Evolutionary conservation across 2,888 invertebrate genomes (phyloP).

Genomic region (Priocnemis perturbator): DNA sequence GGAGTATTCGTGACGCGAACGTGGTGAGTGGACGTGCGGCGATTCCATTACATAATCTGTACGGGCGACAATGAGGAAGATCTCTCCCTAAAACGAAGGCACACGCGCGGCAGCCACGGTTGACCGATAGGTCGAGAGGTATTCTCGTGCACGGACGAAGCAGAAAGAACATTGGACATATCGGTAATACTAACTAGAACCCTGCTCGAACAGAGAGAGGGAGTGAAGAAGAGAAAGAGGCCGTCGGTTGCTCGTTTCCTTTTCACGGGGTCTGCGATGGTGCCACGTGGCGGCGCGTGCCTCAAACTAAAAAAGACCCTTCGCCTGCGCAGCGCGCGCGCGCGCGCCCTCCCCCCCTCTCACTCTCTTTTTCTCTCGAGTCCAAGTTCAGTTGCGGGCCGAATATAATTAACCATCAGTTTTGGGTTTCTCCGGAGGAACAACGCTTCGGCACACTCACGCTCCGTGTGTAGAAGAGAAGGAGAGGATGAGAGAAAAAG

Average conservation of each 20-base stretch:
- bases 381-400: slow-evolving; percentile 59
- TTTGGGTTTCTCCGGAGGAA: slow-evolving; percentile 69
- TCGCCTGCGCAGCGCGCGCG: slow-evolving; percentile 33
- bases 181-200: slow-evolving; percentile 58
- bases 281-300: slow-evolving; percentile 74
- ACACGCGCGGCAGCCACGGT: slow-evolving; percentile 16
- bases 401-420: slow-evolving; percentile 75
- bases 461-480: background rate
- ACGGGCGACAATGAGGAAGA: slow-evolving; percentile 43
- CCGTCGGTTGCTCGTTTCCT: slow-evolving; percentile 65
- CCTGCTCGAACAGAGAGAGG: slow-evolving; percentile 35
- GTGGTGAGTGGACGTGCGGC: slow-evolving; percentile 19
- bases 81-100: slow-evolving; percentile 16
- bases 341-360: background rate
- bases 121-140: no score
- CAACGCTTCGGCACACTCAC: slow-evolving; percentile 36
- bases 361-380: slow-evolving; percentile 18
- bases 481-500: background rate
- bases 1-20: no score
- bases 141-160: slow-evolving; percentile 22
- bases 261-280: slow-evolving; percentile 60
- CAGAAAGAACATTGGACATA: slow-evolving; percentile 32
- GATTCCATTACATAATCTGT: slow-evolving; percentile 38
- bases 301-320: slow-evolving; percentile 71
- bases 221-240: background rate